Percentiles rank a stretch among this genome's conserved stretches.
These are phyloP conservation scores for Diaperis boleti DNA, from an alignment of 2,888 invertebrate genomes.

Conservation along the genomic window DNA sequence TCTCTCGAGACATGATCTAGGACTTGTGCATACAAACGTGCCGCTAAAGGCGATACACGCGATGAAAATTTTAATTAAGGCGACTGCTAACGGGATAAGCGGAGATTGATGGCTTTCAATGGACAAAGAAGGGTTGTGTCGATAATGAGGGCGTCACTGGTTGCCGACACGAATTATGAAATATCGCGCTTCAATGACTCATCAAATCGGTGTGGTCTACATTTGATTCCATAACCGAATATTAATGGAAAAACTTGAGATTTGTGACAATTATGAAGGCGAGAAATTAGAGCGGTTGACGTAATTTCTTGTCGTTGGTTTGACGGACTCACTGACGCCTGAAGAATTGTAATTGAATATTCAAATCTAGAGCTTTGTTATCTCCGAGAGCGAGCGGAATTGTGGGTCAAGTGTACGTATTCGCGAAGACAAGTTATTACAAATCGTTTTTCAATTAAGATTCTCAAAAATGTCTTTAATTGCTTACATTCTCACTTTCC, in stretches of 20 bases:
- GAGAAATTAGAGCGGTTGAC: slow-evolving; percentile 1
- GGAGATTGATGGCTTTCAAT: slow-evolving; percentile 1
- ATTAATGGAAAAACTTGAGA: slow-evolving; percentile 3
- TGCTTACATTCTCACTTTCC: too few relatives aligned
- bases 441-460: too few relatives aligned
- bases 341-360: not conserved
- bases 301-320: slow-evolving; percentile 2
- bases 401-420: not conserved
- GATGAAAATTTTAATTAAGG: slow-evolving; percentile 30
- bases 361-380: not conserved
- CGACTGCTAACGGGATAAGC: slow-evolving; percentile 20
- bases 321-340: not conserved
- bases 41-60: slow-evolving; percentile 33
- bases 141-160: slow-evolving; percentile 4
- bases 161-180: slow-evolving; percentile 10
- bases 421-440: too few relatives aligned
- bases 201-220: slow-evolving; percentile 13
- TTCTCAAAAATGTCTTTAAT: too few relatives aligned
- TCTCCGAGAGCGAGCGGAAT: too few relatives aligned
- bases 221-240: slow-evolving; percentile 4
- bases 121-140: slow-evolving; percentile 26
- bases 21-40: slow-evolving; percentile 38
- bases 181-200: slow-evolving; percentile 17
- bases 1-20: slow-evolving; percentile 37
- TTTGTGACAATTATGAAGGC: not conserved